These are phyloP conservation scores for Saxicola maurus DNA, from an alignment of 2,797 vertebrate genomes.

Conservation along the genomic window DNA sequence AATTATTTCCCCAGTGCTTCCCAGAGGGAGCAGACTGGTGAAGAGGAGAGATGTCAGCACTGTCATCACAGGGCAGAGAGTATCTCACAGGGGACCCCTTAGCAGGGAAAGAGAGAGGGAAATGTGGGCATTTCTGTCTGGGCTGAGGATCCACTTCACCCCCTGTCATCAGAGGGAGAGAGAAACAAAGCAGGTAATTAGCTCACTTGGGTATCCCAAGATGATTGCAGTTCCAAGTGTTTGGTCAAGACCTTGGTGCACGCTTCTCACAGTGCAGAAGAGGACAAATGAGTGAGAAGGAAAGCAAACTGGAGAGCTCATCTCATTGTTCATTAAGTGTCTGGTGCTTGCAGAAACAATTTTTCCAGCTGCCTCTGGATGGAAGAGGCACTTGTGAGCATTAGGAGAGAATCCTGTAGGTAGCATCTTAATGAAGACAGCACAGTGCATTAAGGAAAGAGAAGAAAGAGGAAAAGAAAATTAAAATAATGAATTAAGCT, in stretches of 20 bases:
- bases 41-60: conserved; percentile 2
- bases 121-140: neutral
- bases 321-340: conserved; percentile 40
- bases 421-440: conserved; percentile 8
- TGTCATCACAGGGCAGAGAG: conserved; percentile 18
- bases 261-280: neutral
- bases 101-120: neutral
- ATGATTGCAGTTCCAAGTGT: conserved; percentile 51
- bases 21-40: neutral
- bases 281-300: neutral
- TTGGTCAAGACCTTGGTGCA: conserved; percentile 56
- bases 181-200: conserved; percentile 65
- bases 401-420: conserved; percentile 9
- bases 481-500: neutral
- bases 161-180: conserved; percentile 41
- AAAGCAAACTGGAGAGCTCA: neutral
- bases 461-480: neutral
- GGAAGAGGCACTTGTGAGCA: conserved; percentile 18
- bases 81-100: conserved; percentile 46
- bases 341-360: conserved; percentile 23
- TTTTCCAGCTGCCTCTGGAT: conserved; percentile 18
- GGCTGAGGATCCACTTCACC: neutral
- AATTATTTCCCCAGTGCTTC: neutral
- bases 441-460: neutral
- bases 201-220: conserved; percentile 44